Base-by-base conservation (phyloP, 2,113 vertebrate species). In the Percina caprodes region DNA sequence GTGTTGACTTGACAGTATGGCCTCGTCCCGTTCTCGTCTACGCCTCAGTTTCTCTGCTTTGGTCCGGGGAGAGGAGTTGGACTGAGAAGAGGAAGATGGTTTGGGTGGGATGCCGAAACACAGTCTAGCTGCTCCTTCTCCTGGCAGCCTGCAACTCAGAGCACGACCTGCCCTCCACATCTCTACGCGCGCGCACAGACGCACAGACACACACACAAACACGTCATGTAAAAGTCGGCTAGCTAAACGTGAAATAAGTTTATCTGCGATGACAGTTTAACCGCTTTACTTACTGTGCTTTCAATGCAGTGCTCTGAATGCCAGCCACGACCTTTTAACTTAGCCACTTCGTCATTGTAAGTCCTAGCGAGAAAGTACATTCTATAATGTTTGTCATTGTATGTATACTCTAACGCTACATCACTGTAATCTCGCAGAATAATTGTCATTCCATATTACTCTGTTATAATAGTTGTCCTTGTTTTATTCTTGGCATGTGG, bases 1-100 rank as follows among this genome's bases (percentile, higher is more conserved):
- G 42, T 42, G 69, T n/a, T 86, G 62, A 30, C 75, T 54, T 16
- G 84, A 84, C 14, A 95, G 74, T 11, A 95, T 93, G 51, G 91
- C 85, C 13, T 83, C 79, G n/a, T 95, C 92, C 35, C 86, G 83
- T 19, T 83, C 76, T 49, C 70, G 86, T 72, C 74, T 93, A 6
- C 95, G 92, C 77, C 84, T 93, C 56, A 83, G 92, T 72, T 95
- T 94, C 80, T 95, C 94, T 1, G 71, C 77, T 21, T 89, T 90
- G 19, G 88, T 56, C 63, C 93, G 86, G 1, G 62, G 15, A 19
- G 84, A 65, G 26, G 83, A 65, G 6, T 23, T 52, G 4, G 82
- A 35, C 46, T 76, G 70, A 14, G 85, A 63, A 3, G 81, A 78
- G 15, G 76, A 45, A 0, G 82, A 56, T 19, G 84, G 21, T 46